Base-by-base conservation (phyloP, 1,140 invertebrate genomes). In the Orchestia grillus region DNA sequence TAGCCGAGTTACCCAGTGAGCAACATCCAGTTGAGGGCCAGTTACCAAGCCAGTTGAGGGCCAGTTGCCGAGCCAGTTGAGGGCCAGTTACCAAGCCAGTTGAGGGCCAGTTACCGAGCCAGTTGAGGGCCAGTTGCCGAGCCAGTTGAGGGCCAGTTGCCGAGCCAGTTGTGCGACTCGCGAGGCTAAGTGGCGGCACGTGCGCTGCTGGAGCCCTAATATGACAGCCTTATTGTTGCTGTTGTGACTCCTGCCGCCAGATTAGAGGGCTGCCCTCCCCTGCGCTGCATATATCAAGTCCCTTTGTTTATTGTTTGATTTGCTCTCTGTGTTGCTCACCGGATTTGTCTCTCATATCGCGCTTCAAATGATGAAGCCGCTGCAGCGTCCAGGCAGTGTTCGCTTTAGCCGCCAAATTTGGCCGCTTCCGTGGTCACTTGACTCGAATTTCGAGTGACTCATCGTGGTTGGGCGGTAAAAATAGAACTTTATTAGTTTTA, bases 221-320 rank as follows among this genome's bases (percentile, higher is more conserved):
- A 91, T 91, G 88, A 91, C 88, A 91, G 88, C 28, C 88, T 91
- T 44, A 91, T 91, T 91, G 88, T 91, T 91, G 41, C 41, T 91
- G 88, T 91, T 91, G 88, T 91, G 88, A 91, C 88, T 42, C 88
- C 44, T 91, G 44, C 62, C 28, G 88, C 88, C 88, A 91, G 88
- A 91, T 91, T 44, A 91, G 88, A 77, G 62, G 62, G 62, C 62
- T 15, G 15, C 62, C 62, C 62, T 36, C 3, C 62, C 62, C 62
- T 77, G 62, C 62, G 62, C 62, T 77, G 62, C 62, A 77, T 36
- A 77, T 23, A 77, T 77, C 62, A 36, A 77, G 62, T 77, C 62
- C 28, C 62, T 77, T 77, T 77, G 62, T 77, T 77, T 77, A 77
- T 77, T 77, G 62, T 77, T 77, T 77, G 62, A 77, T 77, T 28